Base-by-base conservation (phyloP, 2,888 invertebrate species). In the Conops quadrifasciatus region DNA sequence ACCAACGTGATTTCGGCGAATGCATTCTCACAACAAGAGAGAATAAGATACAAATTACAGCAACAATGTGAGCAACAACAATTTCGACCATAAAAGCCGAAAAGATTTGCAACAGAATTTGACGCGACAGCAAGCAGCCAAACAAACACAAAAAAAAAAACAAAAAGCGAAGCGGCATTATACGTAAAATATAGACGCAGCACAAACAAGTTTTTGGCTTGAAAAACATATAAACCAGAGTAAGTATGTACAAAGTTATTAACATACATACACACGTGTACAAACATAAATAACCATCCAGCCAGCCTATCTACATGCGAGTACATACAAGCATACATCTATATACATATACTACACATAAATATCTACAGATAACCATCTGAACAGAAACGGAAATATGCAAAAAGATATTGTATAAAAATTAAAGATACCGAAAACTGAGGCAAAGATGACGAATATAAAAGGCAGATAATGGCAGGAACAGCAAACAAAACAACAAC, bases 341-440 rank as follows among this genome's bases (percentile, higher is more conserved):
- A 56, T 56, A 9, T n/a, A 24, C 21, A 56, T 2, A 62, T 13
- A 26, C 16, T 19, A 59, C 7, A 65, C n/a, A 59, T 30, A 28
- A 28, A 68, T n/a, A 68, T n/a, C 53, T 63, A 19, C 47, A 26
- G 24, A 71, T 58, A 26, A 67, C 43, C 19, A 5, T 2, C 26
- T 26, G 30, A 30, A 28, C 28, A 11, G 13, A 13, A 59, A 59
- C 59, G 7, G 28, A 59, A 59, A 59, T 59, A 59, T 59, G 28
- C n/a, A 16, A n/a, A 59, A 28, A 19, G n/a, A 49, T 49, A n/a
- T n/a, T n/a, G n/a, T n/a, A 19, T 49, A 49, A 49, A 49, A 49
- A 49, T 19, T 49, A 4, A 5, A 3, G n/a, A 43, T 5, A 43
- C 13, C 7, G n/a, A n/a, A 43, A n/a, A 19, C 19, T 16, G 49